These are phyloP conservation scores for Gulo gulo DNA, from an alignment of 2,113 vertebrate species.

Conservation along the genomic window DNA sequence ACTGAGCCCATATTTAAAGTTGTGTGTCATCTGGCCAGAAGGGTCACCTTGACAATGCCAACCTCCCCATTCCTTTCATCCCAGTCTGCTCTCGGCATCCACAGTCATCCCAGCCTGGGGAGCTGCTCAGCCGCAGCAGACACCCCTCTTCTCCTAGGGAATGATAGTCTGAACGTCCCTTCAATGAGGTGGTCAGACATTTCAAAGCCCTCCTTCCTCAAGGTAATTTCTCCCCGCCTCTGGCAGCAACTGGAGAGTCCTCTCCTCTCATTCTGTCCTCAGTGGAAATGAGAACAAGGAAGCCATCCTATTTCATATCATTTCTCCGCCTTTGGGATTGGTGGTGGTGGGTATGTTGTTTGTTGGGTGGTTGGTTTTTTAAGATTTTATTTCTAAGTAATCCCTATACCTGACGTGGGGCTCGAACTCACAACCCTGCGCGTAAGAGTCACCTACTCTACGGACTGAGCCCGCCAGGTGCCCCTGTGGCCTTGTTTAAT, in stretches of 20 bases:
- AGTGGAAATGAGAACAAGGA: background rate
- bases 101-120: background rate
- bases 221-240: background rate
- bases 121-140: background rate
- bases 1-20: background rate
- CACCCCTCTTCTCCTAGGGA: background rate
- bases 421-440: background rate
- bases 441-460: fast-evolving
- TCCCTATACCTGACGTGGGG: background rate
- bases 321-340: background rate
- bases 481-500: background rate
- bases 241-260: background rate
- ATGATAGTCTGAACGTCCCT: background rate
- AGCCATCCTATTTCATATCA: background rate
- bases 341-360: background rate
- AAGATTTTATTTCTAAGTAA: background rate
- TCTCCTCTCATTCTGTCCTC: background rate
- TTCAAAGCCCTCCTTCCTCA: background rate
- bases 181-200: background rate
- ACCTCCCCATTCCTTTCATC: background rate
- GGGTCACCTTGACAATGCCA: background rate
- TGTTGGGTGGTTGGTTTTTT: background rate
- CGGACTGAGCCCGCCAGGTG: background rate
- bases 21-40: too few relatives aligned
- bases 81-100: background rate